Percentiles rank a stretch among this genome's conserved stretches.
These are phyloP conservation scores for Sinocyclocheilus anshuiensis DNA, from an alignment of 2,113 vertebrate species.

Conservation along the genomic window DNA sequence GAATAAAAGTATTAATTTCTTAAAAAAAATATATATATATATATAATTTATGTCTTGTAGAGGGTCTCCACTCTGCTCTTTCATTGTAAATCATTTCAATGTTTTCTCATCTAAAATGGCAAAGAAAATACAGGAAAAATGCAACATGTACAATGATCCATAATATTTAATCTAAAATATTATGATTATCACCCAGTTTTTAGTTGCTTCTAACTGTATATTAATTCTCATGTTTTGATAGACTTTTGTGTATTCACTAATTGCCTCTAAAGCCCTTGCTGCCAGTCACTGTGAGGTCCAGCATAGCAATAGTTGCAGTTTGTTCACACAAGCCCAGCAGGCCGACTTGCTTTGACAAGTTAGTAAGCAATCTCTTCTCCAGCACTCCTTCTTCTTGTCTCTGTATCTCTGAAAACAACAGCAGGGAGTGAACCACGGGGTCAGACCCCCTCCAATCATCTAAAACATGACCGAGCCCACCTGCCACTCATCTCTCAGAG, in stretches of 20 bases:
- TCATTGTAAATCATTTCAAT: no score
- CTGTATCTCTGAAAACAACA: conserved; percentile 29
- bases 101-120: not conserved
- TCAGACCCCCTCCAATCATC: conserved; percentile 51
- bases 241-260: conserved; percentile 24
- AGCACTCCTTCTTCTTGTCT: conserved; percentile 3
- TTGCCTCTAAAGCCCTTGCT: conserved; percentile 28
- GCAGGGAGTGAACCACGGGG: conserved; percentile 28
- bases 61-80: no score
- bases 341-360: conserved; percentile 43
- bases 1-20: no score
- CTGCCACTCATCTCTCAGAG: conserved; percentile 49
- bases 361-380: conserved; percentile 31
- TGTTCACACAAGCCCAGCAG: conserved; percentile 55
- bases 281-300: conserved; percentile 36
- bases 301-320: conserved; percentile 58
- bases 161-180: not conserved
- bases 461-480: conserved; percentile 44
- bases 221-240: not conserved
- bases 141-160: not conserved
- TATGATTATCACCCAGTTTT: not conserved
- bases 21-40: no score
- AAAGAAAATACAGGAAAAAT: not conserved
- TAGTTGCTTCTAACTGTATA: not conserved
- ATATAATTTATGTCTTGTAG: no score